Evolutionary conservation across 2,888 invertebrate genomes (phyloP).

Genomic region (Entomobrya multifasciata): DNA sequence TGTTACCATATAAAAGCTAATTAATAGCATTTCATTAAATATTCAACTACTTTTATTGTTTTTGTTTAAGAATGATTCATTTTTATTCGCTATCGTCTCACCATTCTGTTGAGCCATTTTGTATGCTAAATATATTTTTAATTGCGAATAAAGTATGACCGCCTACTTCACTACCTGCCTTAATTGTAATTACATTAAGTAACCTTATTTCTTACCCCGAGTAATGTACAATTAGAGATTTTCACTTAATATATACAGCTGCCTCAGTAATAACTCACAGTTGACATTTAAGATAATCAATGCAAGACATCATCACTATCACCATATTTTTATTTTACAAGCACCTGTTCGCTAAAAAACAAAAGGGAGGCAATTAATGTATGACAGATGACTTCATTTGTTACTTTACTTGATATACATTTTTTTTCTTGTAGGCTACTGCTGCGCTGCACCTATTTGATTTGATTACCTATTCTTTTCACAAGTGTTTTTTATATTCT

Average conservation of each 20-base stretch:
- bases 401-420: constrained; percentile 61
- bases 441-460: constrained; percentile 12
- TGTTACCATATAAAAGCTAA: too few species aligned
- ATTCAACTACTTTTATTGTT: too few species aligned
- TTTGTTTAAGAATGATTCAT: too few species aligned
- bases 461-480: constrained; percentile 13
- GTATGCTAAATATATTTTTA: not conserved
- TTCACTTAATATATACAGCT: not conserved
- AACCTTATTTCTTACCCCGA: not conserved
- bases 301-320: not conserved
- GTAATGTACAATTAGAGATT: not conserved
- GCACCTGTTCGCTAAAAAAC: too few species aligned
- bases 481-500: too few species aligned
- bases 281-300: not conserved
- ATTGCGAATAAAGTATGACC: not conserved
- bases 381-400: constrained; percentile 67
- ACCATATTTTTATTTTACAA: too few species aligned
- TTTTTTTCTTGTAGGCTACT: too few species aligned
- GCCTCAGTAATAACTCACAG: not conserved
- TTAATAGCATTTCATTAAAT: too few species aligned
- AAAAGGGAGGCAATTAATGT: constrained; percentile 13
- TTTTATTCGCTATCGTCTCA: not conserved
- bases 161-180: not conserved
- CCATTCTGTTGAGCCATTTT: not conserved
- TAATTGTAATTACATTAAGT: not conserved